Evolutionary conservation across 1,140 invertebrate species (phyloP), one percentile per base, ranked within the genome.

Genomic region (Panulirus ornatus): DNA sequence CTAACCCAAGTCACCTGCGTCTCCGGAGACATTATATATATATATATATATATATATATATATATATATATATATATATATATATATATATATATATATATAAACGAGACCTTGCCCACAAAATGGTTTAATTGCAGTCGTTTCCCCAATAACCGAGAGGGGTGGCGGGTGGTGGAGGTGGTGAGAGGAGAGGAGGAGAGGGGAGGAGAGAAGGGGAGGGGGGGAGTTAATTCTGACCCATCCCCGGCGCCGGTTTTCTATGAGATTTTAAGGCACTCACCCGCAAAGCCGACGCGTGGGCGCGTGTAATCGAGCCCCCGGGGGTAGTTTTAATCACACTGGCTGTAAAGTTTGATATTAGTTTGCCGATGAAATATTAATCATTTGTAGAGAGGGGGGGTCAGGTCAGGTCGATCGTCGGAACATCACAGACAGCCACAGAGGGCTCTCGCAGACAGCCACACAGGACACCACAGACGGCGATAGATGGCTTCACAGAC

Each of bases 191-290:
- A 58, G 51, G 22, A 22, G 51, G 22, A 58, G 22, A 58, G 22
- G 51, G 22, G 22, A 58, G 22, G 11, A 58, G 22, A 58, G 22
- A 22, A 58, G 11, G 51, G 22, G 11, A 58, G 51, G 22, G 58
- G 30, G 34, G n/a, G 34, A 83, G 58, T 83, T 83, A 66, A 83
- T 83, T 38, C 63, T 66, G 82, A 71, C 36, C 78, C n/a, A n/a
- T n/a, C n/a, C n/a, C 82, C 36, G 19, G 76, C 36, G 47, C 47
- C 82, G 70, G 38, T 19, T 70, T 38, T 84, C 58, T 70, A 84
- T 84, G 58, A 83, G 81, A 83, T 38, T 83, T 83, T 83, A 83
- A 66, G 51, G 81, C 81, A 83, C n/a, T 83, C 51, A 83, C 34
- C 81, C 81, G 81, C 51, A 66, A 83, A 83, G 81, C 27, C 58